phyloP scores from a whole-genome alignment of 2,888 invertebrate genomes.

The Tinea semifulvella region DNA sequence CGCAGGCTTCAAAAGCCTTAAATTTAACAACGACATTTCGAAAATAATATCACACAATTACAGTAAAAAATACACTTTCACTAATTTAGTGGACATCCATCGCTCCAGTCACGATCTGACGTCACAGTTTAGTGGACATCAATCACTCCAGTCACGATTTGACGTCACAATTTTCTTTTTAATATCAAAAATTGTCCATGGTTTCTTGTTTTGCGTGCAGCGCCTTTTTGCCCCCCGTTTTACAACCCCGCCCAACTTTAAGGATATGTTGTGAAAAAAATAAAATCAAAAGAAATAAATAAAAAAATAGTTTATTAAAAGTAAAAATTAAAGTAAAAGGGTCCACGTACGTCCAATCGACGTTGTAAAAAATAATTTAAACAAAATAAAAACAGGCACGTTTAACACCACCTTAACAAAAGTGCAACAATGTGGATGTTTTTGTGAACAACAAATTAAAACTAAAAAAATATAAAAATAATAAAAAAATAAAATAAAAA shows the following conservation, averaged over 20 bases:
- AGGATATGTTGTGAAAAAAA: conserved; percentile 3
- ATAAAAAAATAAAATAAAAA: background rate
- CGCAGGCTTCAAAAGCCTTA: conserved; percentile 60
- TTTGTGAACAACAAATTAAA: background rate
- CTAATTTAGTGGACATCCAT: conserved; percentile 21
- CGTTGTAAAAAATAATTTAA: background rate
- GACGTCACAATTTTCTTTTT: conserved; percentile 1
- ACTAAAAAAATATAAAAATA: background rate
- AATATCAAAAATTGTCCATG: conserved; percentile 18
- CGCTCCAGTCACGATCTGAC: background rate
- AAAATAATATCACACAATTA: conserved; percentile 65
- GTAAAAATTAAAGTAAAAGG: background rate
- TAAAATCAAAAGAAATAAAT: conserved; percentile 5
- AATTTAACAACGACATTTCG: conserved; percentile 47
- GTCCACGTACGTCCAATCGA: background rate
- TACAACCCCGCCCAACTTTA: conserved; percentile 43
- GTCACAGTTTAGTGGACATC: conserved; percentile 1
- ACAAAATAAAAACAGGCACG: background rate
- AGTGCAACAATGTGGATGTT: background rate
- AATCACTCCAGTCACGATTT: background rate
- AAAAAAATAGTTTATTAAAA: conserved; percentile 10
- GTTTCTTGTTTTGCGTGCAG: conserved; percentile 46
- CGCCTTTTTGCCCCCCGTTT: conserved; percentile 58
- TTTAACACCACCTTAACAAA: background rate
- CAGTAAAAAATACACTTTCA: conserved; percentile 53